Base-by-base conservation (phyloP, 2,113 vertebrate species). In the Pagrus major region DNA sequence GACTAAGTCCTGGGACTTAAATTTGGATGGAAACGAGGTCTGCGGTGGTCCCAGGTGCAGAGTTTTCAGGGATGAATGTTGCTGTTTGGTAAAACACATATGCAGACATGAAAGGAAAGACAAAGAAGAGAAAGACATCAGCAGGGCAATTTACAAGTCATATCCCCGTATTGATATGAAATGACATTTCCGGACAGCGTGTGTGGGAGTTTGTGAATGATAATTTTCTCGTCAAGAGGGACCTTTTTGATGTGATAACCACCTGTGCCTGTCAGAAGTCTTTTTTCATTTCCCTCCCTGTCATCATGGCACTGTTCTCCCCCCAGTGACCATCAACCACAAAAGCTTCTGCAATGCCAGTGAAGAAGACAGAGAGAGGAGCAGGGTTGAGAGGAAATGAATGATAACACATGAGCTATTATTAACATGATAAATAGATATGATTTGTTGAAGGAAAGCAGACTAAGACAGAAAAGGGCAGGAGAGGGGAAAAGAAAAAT, bases 161-260 rank as follows among this genome's bases (percentile, higher is more conserved):
- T n/a, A 61, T 47, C n/a, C 31, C 21, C 14, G 31, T 46, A 37
- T 51, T 59, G 58, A 81, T 83, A 70, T 67, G 31, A 64, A 61
- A 61, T 42, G 20, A 63, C 71, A 73, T 88, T 76, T 71, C 33
- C 2, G 11, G 37, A 64, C 46, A 2, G 59, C 35, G 18, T 58
- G 56, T 59, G 49, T 11, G 23, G 25, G 47, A n/a, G 25, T 52
- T 18, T 64, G 46, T 49, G 56, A 42, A 5, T 44, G 55, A 25
- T 76, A 41, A 86, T 82, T 76, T 73, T 27, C 54, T 60, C 39
- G 46, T 88, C 80, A 44, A 42, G 31, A 47, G 42, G 39, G 61
- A 80, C 46, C 1, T 76, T 72, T n/a, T 65, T 55, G 76, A 88
- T 80, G 59, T 83, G 83, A 83, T 88, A 82, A 85, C 75, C 81